Evolutionary conservation across 2,888 invertebrate species (phyloP).

Genomic region (Spialia ferax): DNA sequence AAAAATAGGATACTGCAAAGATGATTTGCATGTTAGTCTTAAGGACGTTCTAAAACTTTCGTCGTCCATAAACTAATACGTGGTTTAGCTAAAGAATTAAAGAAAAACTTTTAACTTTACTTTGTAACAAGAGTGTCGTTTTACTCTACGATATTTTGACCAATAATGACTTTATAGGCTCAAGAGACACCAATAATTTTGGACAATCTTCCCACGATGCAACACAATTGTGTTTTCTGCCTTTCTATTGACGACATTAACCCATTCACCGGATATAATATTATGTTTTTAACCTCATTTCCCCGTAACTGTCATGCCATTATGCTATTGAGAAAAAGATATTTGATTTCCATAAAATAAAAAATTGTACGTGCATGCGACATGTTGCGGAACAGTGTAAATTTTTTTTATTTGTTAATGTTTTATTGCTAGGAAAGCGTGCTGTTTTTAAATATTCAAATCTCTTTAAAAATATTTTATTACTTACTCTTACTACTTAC

Average conservation of each 20-base stretch:
- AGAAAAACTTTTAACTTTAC: too few relatives aligned
- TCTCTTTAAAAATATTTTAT: too few relatives aligned
- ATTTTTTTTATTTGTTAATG: background rate
- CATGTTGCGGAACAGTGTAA: background rate
- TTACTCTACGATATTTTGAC: background rate
- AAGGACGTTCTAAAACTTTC: too few relatives aligned
- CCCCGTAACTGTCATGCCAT: background rate
- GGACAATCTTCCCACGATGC: constrained; percentile 16
- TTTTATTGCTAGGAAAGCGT: too few relatives aligned
- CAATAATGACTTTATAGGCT: background rate
- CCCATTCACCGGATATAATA: constrained; percentile 15
- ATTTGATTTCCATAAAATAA: background rate
- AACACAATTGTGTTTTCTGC: constrained; percentile 18
- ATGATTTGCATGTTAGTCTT: too few relatives aligned
- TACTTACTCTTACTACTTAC: too few relatives aligned
- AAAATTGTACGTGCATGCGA: background rate
- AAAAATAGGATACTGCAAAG: too few relatives aligned
- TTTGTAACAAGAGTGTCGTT: too few relatives aligned
- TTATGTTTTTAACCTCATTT: constrained; percentile 29
- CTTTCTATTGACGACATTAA: constrained; percentile 14
- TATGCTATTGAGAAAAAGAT: constrained; percentile 4
- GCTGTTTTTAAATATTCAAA: too few relatives aligned
- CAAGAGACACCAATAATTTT: background rate
- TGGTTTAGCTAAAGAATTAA: too few relatives aligned
- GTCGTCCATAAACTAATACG: too few relatives aligned